Evolutionary conservation across 2,113 vertebrate species (phyloP).

Genomic region (Gopherus evgoodei): DNA sequence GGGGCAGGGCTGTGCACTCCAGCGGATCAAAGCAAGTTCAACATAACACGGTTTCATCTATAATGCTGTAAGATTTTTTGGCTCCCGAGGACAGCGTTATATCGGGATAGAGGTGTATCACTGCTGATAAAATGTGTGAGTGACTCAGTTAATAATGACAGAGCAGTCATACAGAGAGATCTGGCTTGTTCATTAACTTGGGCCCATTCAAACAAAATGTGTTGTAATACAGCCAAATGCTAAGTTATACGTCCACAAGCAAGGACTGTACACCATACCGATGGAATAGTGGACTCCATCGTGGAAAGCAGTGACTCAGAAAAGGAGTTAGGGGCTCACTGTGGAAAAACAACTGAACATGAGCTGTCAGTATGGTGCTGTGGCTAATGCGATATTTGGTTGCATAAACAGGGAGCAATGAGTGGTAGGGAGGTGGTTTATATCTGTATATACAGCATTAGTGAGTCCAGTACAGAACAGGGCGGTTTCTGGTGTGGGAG

Average conservation of each 20-base stretch:
- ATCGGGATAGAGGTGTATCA: background rate
- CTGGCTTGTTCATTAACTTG: background rate
- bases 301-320: background rate
- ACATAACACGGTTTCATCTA: too few relatives aligned
- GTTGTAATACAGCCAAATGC: background rate
- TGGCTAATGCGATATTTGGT: too few relatives aligned
- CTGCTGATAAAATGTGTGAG: background rate
- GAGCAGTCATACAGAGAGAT: background rate
- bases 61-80: too few relatives aligned
- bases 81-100: too few relatives aligned
- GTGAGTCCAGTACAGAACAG: background rate
- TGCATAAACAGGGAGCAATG: too few relatives aligned
- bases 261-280: background rate
- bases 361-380: background rate
- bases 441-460: background rate
- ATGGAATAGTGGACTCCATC: background rate
- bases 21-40: too few relatives aligned
- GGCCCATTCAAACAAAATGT: background rate
- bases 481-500: too few relatives aligned
- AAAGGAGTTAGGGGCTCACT: background rate
- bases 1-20: too few relatives aligned
- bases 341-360: background rate
- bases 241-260: background rate
- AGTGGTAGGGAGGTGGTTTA: background rate
- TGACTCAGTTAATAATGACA: background rate